Conservation (phyloP, 2,888 invertebrate species). For the Pimpla rufipes region DNA sequence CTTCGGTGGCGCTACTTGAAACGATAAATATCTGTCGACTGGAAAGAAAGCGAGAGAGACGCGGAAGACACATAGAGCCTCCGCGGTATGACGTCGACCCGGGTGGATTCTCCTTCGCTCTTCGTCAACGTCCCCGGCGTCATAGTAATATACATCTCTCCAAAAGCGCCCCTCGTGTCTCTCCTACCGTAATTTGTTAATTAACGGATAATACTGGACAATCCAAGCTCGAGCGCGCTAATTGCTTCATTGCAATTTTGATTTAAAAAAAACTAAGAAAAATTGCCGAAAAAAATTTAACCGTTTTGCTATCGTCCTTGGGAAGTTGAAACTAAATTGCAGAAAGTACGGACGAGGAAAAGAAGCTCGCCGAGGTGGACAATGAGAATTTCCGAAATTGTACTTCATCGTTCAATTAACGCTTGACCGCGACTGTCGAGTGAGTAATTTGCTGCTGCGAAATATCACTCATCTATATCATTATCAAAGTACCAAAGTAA, state of each 20-base stretch:
- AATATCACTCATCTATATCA: too few relatives aligned
- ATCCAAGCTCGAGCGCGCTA: conserved; percentile 28
- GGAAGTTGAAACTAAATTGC: not conserved
- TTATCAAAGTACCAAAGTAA: too few relatives aligned
- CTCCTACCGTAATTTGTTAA: conserved; percentile 63
- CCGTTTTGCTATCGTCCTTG: not conserved
- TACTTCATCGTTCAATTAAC: too few relatives aligned
- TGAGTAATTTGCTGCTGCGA: too few relatives aligned
- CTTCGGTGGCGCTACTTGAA: conserved; percentile 68
- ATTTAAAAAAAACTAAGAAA: not conserved
- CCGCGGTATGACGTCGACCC: conserved; percentile 50
- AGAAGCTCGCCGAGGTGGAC: conserved; percentile 2
- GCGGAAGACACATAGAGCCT: conserved; percentile 53
- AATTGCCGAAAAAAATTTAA: too few relatives aligned
- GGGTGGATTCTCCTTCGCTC: conserved; percentile 70
- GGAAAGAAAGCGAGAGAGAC: conserved; percentile 49
- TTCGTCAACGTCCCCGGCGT: conserved; percentile 76
- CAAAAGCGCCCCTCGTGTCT: conserved; percentile 12
- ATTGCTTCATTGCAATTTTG: conserved; percentile 51
- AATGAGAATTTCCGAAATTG: not conserved
- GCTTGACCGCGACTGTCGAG: too few relatives aligned
- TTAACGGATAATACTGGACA: conserved; percentile 56
- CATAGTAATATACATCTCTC: conserved; percentile 28
- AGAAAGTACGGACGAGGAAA: not conserved
- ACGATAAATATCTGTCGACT: conserved; percentile 68